Percentiles rank a stretch among this genome's conserved stretches.
Evolutionary conservation across 2,888 invertebrate genomes (phyloP).

Genomic region (Synergus laeviventris): DNA sequence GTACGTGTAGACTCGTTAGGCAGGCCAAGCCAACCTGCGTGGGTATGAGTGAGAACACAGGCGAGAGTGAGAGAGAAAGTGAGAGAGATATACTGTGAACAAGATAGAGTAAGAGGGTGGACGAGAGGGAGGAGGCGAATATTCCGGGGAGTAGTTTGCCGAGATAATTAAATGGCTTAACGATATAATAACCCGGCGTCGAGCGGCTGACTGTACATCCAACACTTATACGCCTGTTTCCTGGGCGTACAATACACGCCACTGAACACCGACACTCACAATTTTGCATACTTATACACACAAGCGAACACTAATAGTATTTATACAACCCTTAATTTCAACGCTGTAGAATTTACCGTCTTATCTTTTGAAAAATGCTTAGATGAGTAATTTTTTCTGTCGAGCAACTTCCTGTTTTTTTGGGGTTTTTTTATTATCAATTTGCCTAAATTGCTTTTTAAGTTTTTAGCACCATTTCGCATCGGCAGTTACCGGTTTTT

Average conservation of each 20-base stretch:
- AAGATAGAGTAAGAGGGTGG: slow-evolving; percentile 41
- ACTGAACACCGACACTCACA: background rate
- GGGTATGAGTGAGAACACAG: slow-evolving; percentile 29
- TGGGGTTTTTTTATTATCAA: too few relatives aligned
- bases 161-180: slow-evolving; percentile 76
- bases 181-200: slow-evolving; percentile 74
- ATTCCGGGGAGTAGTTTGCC: slow-evolving; percentile 74
- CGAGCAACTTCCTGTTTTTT: slow-evolving; percentile 39
- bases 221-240: slow-evolving; percentile 35
- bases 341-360: slow-evolving; percentile 4
- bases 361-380: background rate
- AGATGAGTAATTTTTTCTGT: background rate
- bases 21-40: slow-evolving; percentile 46
- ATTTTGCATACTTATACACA: background rate
- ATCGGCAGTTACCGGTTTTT: slow-evolving; percentile 47
- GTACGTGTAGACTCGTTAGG: slow-evolving; percentile 53
- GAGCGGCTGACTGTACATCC: slow-evolving; percentile 62
- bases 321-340: slow-evolving; percentile 8
- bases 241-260: slow-evolving; percentile 19
- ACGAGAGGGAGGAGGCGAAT: slow-evolving; percentile 63
- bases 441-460: slow-evolving; percentile 43
- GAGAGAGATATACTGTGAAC: slow-evolving; percentile 72
- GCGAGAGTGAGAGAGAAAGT: slow-evolving; percentile 76
- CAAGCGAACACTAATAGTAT: slow-evolving; percentile 1
- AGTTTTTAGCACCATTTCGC: slow-evolving; percentile 47